Evolutionary conservation across 2,113 vertebrate genomes (phyloP).

Genomic region (Paracanthobrama guichenoti): DNA sequence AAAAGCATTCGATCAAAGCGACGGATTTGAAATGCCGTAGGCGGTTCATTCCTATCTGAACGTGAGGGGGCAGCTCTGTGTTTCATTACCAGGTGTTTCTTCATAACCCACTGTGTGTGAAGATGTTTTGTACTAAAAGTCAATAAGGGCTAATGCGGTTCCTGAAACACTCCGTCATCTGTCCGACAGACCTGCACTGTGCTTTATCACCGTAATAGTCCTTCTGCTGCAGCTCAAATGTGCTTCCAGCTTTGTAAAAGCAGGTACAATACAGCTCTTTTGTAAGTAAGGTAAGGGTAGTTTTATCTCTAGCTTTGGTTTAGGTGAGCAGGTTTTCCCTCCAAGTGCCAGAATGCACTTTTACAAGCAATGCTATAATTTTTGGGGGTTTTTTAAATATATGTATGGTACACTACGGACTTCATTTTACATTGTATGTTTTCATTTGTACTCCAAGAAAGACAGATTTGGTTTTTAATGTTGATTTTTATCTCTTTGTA

Average conservation of each 20-base stretch:
- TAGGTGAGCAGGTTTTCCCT: slow-evolving; percentile 40
- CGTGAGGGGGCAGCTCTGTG: slow-evolving; percentile 57
- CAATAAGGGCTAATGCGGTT: slow-evolving; percentile 56
- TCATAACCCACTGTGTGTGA: slow-evolving; percentile 41
- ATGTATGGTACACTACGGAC: slow-evolving; percentile 69
- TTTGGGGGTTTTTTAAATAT: slow-evolving; percentile 43
- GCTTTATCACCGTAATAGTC: slow-evolving; percentile 49
- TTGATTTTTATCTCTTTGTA: slow-evolving; percentile 64
- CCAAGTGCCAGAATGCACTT: slow-evolving; percentile 66
- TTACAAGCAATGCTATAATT: slow-evolving; percentile 54
- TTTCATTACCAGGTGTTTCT: slow-evolving; percentile 47
- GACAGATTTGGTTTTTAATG: slow-evolving; percentile 66
- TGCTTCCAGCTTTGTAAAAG: slow-evolving; percentile 27
- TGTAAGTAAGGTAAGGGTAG: neutral
- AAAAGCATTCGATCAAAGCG: slow-evolving; percentile 65
- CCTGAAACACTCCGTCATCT: slow-evolving; percentile 44
- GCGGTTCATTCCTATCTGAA: slow-evolving; percentile 46
- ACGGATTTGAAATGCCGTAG: slow-evolving; percentile 65
- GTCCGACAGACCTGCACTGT: slow-evolving; percentile 61
- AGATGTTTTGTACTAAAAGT: slow-evolving; percentile 52
- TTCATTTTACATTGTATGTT: slow-evolving; percentile 64
- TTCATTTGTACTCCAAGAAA: slow-evolving; percentile 56
- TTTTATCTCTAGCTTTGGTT: slow-evolving; percentile 17
- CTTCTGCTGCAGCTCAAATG: slow-evolving; percentile 51
- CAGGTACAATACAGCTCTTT: slow-evolving; percentile 37